Evolutionary conservation across 2,113 vertebrate genomes (phyloP).

Genomic region (Corvus cornix): DNA sequence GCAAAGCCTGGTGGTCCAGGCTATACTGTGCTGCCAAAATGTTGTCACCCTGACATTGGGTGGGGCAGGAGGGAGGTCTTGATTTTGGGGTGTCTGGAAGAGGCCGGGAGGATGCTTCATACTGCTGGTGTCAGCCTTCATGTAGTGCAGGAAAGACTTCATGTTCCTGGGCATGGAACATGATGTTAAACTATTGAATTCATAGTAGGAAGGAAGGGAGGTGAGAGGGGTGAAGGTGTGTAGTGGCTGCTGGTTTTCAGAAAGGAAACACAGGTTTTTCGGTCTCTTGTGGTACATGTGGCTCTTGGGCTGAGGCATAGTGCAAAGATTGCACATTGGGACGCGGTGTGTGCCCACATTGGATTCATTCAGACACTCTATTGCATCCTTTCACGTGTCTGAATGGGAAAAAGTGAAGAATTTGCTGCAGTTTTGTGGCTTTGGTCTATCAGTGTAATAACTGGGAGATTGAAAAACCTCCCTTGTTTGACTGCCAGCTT

Average conservation of each 20-base stretch:
- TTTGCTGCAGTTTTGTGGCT: not conserved
- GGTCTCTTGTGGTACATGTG: not conserved
- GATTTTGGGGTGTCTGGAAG: not conserved
- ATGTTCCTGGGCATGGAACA: not conserved
- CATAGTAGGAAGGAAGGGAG: not conserved
- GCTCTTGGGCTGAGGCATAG: not conserved
- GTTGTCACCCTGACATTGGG: not conserved
- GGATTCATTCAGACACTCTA: not conserved
- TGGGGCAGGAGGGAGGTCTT: not conserved
- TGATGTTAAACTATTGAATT: not conserved
- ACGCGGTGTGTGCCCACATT: accelerated
- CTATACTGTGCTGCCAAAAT: not conserved
- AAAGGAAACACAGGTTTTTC: not conserved
- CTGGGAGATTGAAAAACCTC: not conserved
- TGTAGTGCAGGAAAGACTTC: accelerated
- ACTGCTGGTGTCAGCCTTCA: not conserved
- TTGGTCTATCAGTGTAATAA: not conserved
- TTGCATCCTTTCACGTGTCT: not conserved
- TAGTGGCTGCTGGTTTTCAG: not conserved
- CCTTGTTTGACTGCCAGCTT: not conserved
- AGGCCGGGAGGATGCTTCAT: not conserved
- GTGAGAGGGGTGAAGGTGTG: not conserved
- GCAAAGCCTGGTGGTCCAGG: not conserved
- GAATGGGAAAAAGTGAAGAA: not conserved
- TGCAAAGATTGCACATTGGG: accelerated